Base-by-base conservation (phyloP, 2,888 invertebrate species). In the Ptilodon capucinus region DNA sequence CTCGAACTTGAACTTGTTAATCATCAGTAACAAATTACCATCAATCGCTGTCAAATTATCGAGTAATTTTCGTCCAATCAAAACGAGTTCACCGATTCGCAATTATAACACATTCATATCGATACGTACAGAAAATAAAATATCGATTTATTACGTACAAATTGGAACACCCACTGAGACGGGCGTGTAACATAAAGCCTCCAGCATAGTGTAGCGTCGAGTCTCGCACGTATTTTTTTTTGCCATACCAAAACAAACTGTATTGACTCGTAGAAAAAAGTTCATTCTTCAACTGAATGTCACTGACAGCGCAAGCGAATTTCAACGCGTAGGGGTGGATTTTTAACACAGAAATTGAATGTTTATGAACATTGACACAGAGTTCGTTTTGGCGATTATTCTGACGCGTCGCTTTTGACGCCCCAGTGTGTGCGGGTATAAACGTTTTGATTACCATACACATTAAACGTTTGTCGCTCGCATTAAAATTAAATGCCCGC, bases 381-480 rank as follows among this genome's bases (percentile, higher is more conserved):
- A n/a, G n/a, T n/a, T n/a, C n/a, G n/a, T n/a, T n/a, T n/a, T n/a
- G n/a, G n/a, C n/a, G n/a, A n/a, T n/a, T n/a, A n/a, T n/a, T n/a
- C n/a, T n/a, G n/a, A n/a, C n/a, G n/a, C n/a, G n/a, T n/a, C n/a
- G n/a, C n/a, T n/a, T n/a, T n/a, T n/a, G n/a, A n/a, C n/a, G n/a
- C n/a, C n/a, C n/a, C n/a, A n/a, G n/a, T n/a, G n/a, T n/a, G n/a
- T n/a, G n/a, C n/a, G n/a, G n/a, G n/a, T n/a, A n/a, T n/a, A n/a
- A n/a, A 52, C 46, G 44, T 51, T 65, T 71, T 71, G 71, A 76
- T 65, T 54, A 64, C 51, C 61, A 65, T 64, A 65, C 55, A 79
- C 77, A 79, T 81, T n/a, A 83, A 84, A 82, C 79, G 77, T 80
- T 81, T 84, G 84, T 85, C 84, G 79, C 76, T 81, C 68, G 71